These are phyloP conservation scores for Leguminivora glycinivorella DNA, from an alignment of 1,140 invertebrate genomes.

Conservation along the genomic window DNA sequence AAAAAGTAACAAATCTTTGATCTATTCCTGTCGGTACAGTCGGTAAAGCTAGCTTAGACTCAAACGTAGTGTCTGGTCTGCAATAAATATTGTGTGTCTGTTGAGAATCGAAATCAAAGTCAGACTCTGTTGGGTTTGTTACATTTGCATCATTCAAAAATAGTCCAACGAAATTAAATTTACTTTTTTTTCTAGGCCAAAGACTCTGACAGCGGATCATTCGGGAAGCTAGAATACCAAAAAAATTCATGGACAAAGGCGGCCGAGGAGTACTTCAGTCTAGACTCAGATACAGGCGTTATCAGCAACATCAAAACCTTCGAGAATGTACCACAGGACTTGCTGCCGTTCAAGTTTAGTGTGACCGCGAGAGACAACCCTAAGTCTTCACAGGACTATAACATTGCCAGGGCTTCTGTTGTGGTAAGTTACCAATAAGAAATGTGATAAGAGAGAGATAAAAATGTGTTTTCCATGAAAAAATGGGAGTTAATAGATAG, in stretches of 20 bases:
- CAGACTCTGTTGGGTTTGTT: too few species aligned
- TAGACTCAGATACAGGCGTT: slow-evolving; percentile 87
- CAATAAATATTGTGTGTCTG: too few species aligned
- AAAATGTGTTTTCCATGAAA: neutral
- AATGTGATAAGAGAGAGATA: too few species aligned
- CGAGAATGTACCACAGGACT: slow-evolving; percentile 81
- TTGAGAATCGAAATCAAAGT: too few species aligned
- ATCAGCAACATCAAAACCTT: slow-evolving; percentile 86
- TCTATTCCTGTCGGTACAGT: too few species aligned
- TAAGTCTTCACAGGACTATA: slow-evolving; percentile 80
- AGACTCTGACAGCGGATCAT: slow-evolving; percentile 90
- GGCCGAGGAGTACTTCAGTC: slow-evolving; percentile 85
- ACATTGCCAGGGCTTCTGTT: slow-evolving; percentile 82
- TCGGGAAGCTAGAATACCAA: slow-evolving; percentile 87
- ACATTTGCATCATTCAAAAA: too few species aligned
- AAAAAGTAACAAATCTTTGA: too few species aligned
- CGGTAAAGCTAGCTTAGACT: too few species aligned
- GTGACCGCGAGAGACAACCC: slow-evolving; percentile 89
- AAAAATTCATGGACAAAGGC: slow-evolving; percentile 80
- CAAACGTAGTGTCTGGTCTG: too few species aligned
- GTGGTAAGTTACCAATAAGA: slow-evolving; percentile 76
- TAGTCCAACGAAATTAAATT: too few species aligned
- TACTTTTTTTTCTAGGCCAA: slow-evolving; percentile 84
- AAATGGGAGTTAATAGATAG: neutral
- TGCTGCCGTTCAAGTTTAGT: slow-evolving; percentile 86